Percentiles rank a stretch among this genome's conserved stretches.
phyloP scores from a whole-genome alignment of 2,888 invertebrate genomes.

The Rhorus exstirpatorius region DNA sequence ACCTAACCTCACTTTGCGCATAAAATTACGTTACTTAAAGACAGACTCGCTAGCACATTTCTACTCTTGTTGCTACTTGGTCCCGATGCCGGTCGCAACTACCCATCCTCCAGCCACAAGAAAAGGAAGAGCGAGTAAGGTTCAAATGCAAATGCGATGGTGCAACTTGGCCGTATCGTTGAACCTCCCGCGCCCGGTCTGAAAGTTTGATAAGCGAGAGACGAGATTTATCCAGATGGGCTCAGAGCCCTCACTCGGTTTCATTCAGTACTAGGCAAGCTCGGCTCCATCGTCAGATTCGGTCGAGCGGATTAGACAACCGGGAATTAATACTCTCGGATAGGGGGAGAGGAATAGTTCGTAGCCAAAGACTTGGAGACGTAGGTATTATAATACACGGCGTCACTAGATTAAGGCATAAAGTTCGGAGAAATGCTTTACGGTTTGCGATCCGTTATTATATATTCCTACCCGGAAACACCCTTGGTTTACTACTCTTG shows the following conservation, averaged over 20 bases:
- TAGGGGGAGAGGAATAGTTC: conserved; percentile 43
- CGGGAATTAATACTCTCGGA: conserved; percentile 70
- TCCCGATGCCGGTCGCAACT: conserved; percentile 41
- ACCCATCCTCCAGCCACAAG: conserved; percentile 18
- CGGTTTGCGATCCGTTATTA: conserved; percentile 34
- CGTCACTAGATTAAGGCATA: conserved; percentile 47
- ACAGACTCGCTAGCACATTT: conserved; percentile 48
- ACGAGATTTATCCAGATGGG: conserved; percentile 67
- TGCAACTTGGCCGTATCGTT: conserved; percentile 67
- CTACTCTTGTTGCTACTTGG: conserved; percentile 75
- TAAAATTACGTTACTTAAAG: conserved; percentile 70
- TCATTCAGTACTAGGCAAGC: conserved; percentile 16
- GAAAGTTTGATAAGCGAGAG: conserved; percentile 78
- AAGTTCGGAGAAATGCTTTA: conserved; percentile 52
- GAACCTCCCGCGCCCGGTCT: conserved; percentile 41
- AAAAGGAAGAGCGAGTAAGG: conserved; percentile 60
- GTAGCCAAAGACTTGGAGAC: conserved; percentile 27
- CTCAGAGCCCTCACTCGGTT: background rate
- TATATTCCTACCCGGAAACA: background rate
- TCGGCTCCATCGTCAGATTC: conserved; percentile 61
- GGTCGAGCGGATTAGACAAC: conserved; percentile 72
- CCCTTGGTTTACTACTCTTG: conserved; percentile 26
- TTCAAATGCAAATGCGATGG: conserved; percentile 78
- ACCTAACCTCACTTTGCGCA: conserved; percentile 54
- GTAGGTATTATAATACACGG: conserved; percentile 35